A percentile compares a stretch with the other conserved stretches of the same genome.
Evolutionary conservation across 2,888 invertebrate species (phyloP).

Genomic region (Buathra laborator): DNA sequence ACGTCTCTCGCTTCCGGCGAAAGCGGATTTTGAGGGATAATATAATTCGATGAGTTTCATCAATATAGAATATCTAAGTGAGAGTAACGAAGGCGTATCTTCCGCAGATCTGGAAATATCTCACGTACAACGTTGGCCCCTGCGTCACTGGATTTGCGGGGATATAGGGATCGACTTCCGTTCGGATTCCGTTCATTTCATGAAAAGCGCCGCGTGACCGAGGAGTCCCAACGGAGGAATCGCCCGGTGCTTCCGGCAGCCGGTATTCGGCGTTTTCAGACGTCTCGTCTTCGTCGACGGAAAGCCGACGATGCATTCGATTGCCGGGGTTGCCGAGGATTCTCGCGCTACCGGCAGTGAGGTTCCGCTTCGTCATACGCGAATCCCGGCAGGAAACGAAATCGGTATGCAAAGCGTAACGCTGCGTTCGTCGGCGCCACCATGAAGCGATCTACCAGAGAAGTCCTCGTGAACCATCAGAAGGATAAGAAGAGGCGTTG

Average conservation of each 20-base stretch:
- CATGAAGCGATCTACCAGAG: constrained; percentile 47
- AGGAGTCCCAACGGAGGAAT: constrained; percentile 23
- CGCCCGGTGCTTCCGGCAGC: constrained; percentile 48
- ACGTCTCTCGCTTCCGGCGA: neutral
- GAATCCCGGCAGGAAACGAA: constrained; percentile 55
- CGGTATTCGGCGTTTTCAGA: constrained; percentile 47
- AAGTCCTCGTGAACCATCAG: constrained; percentile 58
- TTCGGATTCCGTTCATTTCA: constrained; percentile 34
- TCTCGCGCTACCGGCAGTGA: constrained; percentile 39
- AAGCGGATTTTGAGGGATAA: constrained; percentile 3
- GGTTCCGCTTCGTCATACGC: constrained; percentile 42
- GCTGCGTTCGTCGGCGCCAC: constrained; percentile 50
- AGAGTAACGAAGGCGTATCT: constrained; percentile 59
- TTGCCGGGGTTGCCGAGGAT: constrained; percentile 50
- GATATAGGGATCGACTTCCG: constrained; percentile 61
- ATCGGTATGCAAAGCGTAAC: constrained; percentile 64
- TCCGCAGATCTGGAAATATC: constrained; percentile 59
- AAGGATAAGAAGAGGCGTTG: constrained; percentile 47
- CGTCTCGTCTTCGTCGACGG: constrained; percentile 35
- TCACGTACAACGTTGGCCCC: constrained; percentile 57
- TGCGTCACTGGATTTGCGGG: constrained; percentile 51
- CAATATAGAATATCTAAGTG: constrained; percentile 40
- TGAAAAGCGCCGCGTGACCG: constrained; percentile 35
- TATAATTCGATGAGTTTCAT: constrained; percentile 8
- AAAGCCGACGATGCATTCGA: constrained; percentile 66